Conservation (phyloP, 2,113 vertebrate genomes). For the Pterophyllum scalare region DNA sequence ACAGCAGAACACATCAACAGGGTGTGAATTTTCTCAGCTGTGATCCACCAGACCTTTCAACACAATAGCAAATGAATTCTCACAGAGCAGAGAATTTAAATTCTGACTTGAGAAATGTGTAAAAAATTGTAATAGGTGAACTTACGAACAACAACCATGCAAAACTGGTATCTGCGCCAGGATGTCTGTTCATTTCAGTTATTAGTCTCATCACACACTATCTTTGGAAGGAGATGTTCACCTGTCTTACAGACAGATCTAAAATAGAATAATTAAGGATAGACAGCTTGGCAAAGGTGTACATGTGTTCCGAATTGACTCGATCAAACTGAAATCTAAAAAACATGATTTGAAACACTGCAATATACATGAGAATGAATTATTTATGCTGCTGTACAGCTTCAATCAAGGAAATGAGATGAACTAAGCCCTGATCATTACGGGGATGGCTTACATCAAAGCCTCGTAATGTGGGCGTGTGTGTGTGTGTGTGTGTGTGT, state of each 20-base stretch:
- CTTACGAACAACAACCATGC: background rate
- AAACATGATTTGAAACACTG: conserved; percentile 73
- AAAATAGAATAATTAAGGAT: conserved; percentile 40
- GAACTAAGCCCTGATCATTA: conserved; percentile 77
- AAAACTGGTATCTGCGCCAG: background rate
- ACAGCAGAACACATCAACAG: background rate
- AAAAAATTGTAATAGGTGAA: background rate
- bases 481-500: background rate
- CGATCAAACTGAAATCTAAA: conserved; percentile 73
- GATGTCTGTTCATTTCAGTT: background rate
- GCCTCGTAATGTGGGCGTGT: conserved; percentile 58
- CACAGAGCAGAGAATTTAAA: background rate
- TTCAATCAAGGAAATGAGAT: conserved; percentile 82
- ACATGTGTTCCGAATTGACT: conserved; percentile 64
- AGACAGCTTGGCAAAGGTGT: conserved; percentile 63
- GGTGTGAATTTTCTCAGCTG: background rate
- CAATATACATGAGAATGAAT: conserved; percentile 80
- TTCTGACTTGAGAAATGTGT: background rate
- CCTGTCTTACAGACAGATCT: conserved; percentile 20
- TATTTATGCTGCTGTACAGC: conserved; percentile 75
- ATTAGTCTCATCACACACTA: background rate
- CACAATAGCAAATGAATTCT: background rate
- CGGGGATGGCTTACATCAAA: conserved; percentile 77
- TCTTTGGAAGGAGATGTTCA: conserved; percentile 32
- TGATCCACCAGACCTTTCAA: background rate